Evolutionary conservation across 2,888 invertebrate species (phyloP).

Genomic region (Orthosia gracilis): DNA sequence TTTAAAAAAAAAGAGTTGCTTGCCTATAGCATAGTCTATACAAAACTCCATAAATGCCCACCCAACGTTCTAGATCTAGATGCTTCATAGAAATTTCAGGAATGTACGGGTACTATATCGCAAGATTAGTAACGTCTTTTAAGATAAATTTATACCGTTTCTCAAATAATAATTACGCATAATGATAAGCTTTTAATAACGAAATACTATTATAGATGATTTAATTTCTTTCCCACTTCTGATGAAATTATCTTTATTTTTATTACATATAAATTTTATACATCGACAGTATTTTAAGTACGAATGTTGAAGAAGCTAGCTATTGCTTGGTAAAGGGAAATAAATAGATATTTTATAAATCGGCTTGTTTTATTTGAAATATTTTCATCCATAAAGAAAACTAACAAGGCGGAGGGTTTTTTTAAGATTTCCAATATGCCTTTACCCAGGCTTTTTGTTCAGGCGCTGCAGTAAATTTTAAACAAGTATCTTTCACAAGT

Average conservation of each 20-base stretch:
- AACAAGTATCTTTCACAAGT: background rate
- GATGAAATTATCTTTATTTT: constrained; percentile 24
- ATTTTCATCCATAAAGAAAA: background rate
- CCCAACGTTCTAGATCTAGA: too few relatives aligned
- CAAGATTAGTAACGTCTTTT: background rate
- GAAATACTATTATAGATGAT: background rate
- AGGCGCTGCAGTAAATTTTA: background rate
- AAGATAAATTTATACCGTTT: background rate
- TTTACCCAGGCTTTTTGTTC: background rate
- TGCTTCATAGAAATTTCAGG: constrained; percentile 1
- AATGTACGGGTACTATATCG: background rate
- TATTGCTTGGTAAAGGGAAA: constrained; percentile 53
- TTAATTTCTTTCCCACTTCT: background rate
- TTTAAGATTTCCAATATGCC: background rate
- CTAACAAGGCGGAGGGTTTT: background rate
- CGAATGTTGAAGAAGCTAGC: constrained; percentile 34
- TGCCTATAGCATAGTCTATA: constrained; percentile 9
- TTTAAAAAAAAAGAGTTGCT: constrained; percentile 16
- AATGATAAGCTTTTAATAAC: background rate
- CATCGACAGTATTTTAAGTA: constrained; percentile 16
- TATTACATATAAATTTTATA: constrained; percentile 24
- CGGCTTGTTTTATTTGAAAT: constrained; percentile 31
- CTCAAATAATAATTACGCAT: background rate
- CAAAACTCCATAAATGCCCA: constrained; percentile 5
- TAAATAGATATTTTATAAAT: constrained; percentile 49